These are phyloP conservation scores for Atta texana DNA, from an alignment of 1,140 invertebrate genomes.

Conservation along the genomic window DNA sequence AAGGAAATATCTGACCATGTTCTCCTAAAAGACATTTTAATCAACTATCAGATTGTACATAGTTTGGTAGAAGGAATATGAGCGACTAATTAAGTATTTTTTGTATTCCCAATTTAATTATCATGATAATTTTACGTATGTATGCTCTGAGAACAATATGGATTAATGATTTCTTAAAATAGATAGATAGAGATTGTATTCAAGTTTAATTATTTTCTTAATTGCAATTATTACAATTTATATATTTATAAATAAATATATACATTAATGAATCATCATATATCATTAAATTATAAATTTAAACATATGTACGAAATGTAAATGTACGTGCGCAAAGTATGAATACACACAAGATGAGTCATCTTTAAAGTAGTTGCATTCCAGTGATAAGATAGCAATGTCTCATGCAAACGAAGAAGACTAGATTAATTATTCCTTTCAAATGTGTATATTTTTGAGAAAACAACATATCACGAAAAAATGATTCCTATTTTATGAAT, in stretches of 20 bases:
- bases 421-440: neutral
- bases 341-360: slow-evolving; percentile 74
- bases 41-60: neutral
- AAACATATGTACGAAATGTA: neutral
- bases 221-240: neutral
- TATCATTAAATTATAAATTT: neutral
- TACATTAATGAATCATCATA: neutral
- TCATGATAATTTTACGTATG: neutral
- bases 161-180: neutral
- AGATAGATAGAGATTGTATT: neutral
- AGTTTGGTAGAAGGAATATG: neutral
- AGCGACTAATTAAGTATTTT: neutral
- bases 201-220: neutral
- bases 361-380: slow-evolving; percentile 73
- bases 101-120: neutral
- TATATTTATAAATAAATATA: neutral
- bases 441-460: neutral
- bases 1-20: neutral
- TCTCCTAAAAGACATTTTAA: slow-evolving; percentile 19
- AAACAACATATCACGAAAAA: neutral
- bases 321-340: slow-evolving; percentile 54
- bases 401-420: slow-evolving; percentile 19
- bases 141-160: neutral
- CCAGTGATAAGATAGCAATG: slow-evolving; percentile 69
- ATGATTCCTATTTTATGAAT: neutral